phyloP scores from a whole-genome alignment of 2,797 vertebrate genomes.

The Apodemus agrarius region DNA sequence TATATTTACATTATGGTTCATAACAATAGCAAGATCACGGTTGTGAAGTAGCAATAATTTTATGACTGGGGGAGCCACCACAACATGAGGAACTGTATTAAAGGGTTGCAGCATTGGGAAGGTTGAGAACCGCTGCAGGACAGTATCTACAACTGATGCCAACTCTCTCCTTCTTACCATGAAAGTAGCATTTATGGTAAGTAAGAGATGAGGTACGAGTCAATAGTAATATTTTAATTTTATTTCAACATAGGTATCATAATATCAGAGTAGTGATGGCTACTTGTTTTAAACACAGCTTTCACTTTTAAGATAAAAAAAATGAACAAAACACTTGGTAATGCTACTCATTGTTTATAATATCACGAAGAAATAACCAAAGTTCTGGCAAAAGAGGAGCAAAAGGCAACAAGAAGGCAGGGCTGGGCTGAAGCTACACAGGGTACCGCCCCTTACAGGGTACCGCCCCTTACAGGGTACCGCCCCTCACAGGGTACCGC shows the following conservation, averaged over 20 bases:
- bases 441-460: background rate
- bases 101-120: background rate
- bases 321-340: background rate
- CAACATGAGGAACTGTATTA: background rate
- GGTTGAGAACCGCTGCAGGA: background rate
- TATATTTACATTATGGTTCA: background rate
- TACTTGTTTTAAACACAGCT: conserved; percentile 41
- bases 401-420: background rate
- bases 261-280: conserved; percentile 35
- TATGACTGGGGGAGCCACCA: background rate
- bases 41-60: background rate
- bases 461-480: background rate
- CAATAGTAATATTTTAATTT: conserved; percentile 37
- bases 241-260: conserved; percentile 18
- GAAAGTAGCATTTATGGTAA: conserved; percentile 42
- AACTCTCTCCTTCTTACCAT: background rate
- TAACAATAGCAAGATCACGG: background rate
- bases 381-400: background rate
- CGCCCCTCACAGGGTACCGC: background rate
- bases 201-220: conserved; percentile 55
- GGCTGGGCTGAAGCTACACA: background rate
- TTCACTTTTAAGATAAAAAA: conserved; percentile 50
- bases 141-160: background rate
- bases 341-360: background rate
- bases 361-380: background rate